These are phyloP conservation scores for Mustela erminea DNA, from an alignment of 2,797 vertebrate species.

Conservation along the genomic window DNA sequence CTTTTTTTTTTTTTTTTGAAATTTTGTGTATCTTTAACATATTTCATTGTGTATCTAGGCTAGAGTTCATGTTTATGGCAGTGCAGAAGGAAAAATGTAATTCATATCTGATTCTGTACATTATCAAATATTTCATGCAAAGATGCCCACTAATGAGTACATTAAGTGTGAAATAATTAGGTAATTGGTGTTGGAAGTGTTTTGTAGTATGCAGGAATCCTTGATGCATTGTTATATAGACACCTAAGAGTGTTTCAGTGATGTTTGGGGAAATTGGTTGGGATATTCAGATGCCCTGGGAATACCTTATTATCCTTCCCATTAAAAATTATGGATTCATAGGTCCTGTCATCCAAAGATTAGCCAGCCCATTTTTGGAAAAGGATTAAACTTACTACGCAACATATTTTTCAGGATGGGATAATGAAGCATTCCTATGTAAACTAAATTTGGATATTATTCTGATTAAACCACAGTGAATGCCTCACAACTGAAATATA, in stretches of 20 bases:
- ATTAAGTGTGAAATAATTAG: not conserved
- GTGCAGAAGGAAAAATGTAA: not conserved
- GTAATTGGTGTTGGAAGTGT: not conserved
- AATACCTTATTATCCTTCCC: not conserved
- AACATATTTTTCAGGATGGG: not conserved
- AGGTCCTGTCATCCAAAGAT: not conserved
- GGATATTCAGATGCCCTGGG: not conserved
- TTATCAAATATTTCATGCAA: not conserved
- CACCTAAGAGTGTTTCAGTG: not conserved
- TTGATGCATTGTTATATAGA: not conserved
- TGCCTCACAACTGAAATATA: not conserved
- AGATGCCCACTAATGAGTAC: not conserved
- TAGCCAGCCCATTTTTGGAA: not conserved
- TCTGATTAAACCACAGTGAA: not conserved
- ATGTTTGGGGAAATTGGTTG: not conserved
- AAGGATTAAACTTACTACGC: not conserved
- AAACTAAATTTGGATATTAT: not conserved
- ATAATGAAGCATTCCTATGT: not conserved
- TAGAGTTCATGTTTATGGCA: not conserved
- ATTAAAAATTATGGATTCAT: slow-evolving; percentile 24
- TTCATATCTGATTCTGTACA: not conserved
- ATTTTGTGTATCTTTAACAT: not conserved
- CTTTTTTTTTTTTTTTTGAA: not conserved
- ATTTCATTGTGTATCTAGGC: not conserved
- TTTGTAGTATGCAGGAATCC: not conserved